phyloP scores from a whole-genome alignment of 2,888 invertebrate species.

The Neria commutata region DNA sequence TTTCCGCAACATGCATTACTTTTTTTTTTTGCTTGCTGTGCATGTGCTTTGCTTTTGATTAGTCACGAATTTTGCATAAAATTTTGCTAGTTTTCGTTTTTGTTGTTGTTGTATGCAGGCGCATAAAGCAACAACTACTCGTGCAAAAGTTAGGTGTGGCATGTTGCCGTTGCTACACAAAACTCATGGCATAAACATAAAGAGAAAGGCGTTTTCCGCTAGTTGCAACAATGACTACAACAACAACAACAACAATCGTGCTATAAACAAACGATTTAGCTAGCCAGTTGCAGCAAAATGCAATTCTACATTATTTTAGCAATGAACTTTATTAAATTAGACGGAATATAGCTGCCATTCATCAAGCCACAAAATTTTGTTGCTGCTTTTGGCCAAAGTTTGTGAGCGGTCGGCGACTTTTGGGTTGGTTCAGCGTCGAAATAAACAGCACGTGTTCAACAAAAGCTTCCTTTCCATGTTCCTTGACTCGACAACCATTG shows the following conservation, averaged over 20 bases:
- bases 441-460: too few species aligned
- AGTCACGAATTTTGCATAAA: constrained; percentile 13
- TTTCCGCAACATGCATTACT: neutral
- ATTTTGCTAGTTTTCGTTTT: neutral
- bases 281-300: too few species aligned
- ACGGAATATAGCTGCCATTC: too few species aligned
- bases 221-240: neutral
- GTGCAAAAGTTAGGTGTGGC: constrained; percentile 4
- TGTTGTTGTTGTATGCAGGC: constrained; percentile 1
- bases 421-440: too few species aligned
- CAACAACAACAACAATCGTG: neutral
- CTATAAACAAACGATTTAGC: too few species aligned
- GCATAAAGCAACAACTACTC: neutral
- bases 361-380: too few species aligned
- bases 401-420: too few species aligned
- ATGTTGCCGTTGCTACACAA: too few species aligned
- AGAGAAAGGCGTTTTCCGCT: neutral
- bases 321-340: constrained; percentile 4
- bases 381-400: too few species aligned
- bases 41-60: neutral
- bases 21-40: neutral
- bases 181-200: neutral
- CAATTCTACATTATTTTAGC: neutral
- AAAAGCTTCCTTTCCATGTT: too few species aligned
- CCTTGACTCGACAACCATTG: too few species aligned